Conservation (phyloP, 2,113 vertebrate genomes). For the Synchiropus splendidus region DNA sequence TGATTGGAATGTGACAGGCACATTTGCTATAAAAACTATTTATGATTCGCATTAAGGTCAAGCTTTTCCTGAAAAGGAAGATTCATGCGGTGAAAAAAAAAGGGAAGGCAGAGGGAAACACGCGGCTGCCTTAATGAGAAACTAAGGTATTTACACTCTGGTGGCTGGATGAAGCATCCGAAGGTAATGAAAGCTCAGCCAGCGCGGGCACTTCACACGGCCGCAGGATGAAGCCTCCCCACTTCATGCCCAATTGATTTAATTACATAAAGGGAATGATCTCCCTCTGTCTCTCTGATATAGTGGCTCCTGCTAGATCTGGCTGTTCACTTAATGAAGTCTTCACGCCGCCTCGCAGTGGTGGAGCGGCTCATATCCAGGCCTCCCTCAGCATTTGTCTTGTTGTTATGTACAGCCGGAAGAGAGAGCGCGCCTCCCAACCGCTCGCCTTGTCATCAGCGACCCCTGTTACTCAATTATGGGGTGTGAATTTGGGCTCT, state of each 20-base stretch:
- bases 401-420: conserved; percentile 17
- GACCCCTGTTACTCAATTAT: conserved; percentile 66
- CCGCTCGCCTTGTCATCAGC: conserved; percentile 50
- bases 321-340: conserved; percentile 66
- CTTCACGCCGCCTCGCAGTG: conserved; percentile 62
- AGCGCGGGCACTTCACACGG: conserved; percentile 55
- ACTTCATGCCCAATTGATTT: conserved; percentile 74
- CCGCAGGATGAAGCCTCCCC: conserved; percentile 54
- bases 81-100: conserved; percentile 22
- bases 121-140: conserved; percentile 57
- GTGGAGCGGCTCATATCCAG: conserved; percentile 44
- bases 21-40: conserved; percentile 72
- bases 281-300: conserved; percentile 47
- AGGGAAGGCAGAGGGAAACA: conserved; percentile 25
- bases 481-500: conserved; percentile 65
- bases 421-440: conserved; percentile 17
- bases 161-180: conserved; percentile 51
- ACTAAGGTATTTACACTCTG: conserved; percentile 48
- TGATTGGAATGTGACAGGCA: conserved; percentile 63
- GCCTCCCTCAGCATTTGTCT: conserved; percentile 29
- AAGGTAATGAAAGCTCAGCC: conserved; percentile 64
- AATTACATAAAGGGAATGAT: conserved; percentile 63
- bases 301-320: conserved; percentile 49
- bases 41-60: conserved; percentile 58
- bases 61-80: conserved; percentile 46